Conservation (phyloP, 2,888 invertebrate species). For the Fabriciana adippe region DNA sequence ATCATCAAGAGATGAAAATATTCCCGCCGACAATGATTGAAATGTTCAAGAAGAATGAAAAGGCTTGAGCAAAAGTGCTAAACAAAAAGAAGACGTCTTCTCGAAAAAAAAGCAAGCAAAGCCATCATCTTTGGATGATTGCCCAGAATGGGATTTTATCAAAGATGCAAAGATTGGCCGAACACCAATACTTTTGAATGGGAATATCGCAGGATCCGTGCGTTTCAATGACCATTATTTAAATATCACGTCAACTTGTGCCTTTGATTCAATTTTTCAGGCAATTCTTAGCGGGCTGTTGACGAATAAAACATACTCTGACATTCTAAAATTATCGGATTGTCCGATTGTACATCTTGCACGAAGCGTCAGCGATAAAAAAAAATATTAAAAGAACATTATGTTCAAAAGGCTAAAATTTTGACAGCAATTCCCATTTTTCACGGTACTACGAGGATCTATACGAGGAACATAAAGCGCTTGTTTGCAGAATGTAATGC, state of each 20-base stretch:
- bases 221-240: conserved; percentile 4
- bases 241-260: conserved; percentile 15
- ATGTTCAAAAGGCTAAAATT: background rate
- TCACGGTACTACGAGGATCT: background rate
- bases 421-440: conserved; percentile 6
- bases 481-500: conserved; percentile 2
- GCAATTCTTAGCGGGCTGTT: conserved; percentile 2
- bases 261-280: conserved; percentile 13
- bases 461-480: background rate
- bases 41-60: background rate
- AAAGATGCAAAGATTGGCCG: conserved; percentile 3
- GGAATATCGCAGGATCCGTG: conserved; percentile 11
- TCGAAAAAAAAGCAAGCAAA: background rate
- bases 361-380: background rate
- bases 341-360: conserved; percentile 3
- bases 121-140: conserved; percentile 9
- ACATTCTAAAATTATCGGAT: conserved; percentile 4
- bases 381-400: conserved; percentile 11
- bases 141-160: conserved; percentile 16
- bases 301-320: background rate
- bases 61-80: conserved; percentile 1
- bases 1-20: too few species aligned
- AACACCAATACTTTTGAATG: conserved; percentile 12
- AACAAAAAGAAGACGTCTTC: background rate
- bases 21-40: too few species aligned